phyloP scores from a whole-genome alignment of 2,113 vertebrate genomes.

The Phainopepla nitens region DNA sequence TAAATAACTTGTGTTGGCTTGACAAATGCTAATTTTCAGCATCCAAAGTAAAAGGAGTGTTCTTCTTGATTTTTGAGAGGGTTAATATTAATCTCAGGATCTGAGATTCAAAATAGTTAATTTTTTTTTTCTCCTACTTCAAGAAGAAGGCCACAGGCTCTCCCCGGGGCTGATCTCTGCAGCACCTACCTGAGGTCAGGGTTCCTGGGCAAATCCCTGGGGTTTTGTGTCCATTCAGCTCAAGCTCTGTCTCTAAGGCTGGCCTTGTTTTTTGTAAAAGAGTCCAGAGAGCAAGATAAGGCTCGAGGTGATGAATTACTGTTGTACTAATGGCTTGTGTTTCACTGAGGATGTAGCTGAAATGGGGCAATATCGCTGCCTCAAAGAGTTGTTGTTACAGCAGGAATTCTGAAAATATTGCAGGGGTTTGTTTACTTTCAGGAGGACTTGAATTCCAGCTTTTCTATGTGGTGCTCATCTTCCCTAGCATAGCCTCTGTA shows the following conservation, averaged over 20 bases:
- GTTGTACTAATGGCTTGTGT: not conserved
- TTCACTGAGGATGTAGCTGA: not conserved
- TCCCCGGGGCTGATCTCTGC: not conserved
- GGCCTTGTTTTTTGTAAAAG: not conserved
- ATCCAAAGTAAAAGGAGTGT: not conserved
- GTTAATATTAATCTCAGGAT: not conserved
- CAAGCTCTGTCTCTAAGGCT: not conserved
- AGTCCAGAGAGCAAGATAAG: not conserved
- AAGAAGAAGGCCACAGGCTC: not conserved
- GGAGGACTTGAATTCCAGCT: not conserved
- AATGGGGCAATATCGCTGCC: not conserved
- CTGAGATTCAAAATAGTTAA: not conserved
- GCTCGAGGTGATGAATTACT: not conserved
- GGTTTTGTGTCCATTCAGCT: not conserved
- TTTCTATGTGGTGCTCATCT: not conserved
- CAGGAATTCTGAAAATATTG: not conserved
- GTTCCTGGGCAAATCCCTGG: not conserved
- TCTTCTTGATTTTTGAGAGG: not conserved
- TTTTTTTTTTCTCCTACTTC: not conserved
- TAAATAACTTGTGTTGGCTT: not conserved
- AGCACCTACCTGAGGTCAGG: not conserved
- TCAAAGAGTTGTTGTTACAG: not conserved
- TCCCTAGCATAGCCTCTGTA: not conserved
- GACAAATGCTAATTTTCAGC: not conserved
- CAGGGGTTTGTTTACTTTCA: not conserved